A percentile compares a stretch with the other conserved stretches of the same genome.
Evolutionary conservation across 2,113 vertebrate species (phyloP).

Genomic region (Osmerus eperlanus): DNA sequence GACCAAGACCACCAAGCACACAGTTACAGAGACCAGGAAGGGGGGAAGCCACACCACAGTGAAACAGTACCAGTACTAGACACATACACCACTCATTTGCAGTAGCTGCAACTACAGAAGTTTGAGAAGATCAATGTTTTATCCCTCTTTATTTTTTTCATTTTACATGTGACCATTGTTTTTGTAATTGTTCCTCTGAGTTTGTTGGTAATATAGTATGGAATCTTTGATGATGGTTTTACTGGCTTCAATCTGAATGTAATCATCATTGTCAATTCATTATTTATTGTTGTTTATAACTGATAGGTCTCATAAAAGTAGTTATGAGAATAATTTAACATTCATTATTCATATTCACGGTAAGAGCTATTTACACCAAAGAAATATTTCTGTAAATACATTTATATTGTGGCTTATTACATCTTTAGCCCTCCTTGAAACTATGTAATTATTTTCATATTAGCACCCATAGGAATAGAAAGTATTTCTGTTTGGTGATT

Average conservation of each 20-base stretch:
- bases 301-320: neutral
- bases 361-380: conserved; percentile 18
- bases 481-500: conserved; percentile 31
- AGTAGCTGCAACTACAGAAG: conserved; percentile 42
- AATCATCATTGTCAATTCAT: conserved; percentile 32
- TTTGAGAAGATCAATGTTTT: conserved; percentile 13
- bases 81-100: conserved; percentile 19
- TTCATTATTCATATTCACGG: too few species aligned
- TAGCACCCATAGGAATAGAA: conserved; percentile 25
- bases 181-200: conserved; percentile 43
- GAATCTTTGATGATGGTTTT: conserved; percentile 50
- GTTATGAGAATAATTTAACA: too few species aligned
- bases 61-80: conserved; percentile 45
- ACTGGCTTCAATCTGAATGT: conserved; percentile 48
- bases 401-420: conserved; percentile 36
- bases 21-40: conserved; percentile 54
- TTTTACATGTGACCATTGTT: conserved; percentile 46
- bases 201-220: conserved; percentile 47
- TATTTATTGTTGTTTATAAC: conserved; percentile 52
- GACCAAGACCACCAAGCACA: conserved; percentile 64
- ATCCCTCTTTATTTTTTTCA: conserved; percentile 16
- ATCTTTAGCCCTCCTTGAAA: conserved; percentile 37
- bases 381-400: conserved; percentile 60
- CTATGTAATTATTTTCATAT: conserved; percentile 60
- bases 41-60: conserved; percentile 46